Conservation (phyloP, 2,113 vertebrate genomes). For the Otolemur garnettii region DNA sequence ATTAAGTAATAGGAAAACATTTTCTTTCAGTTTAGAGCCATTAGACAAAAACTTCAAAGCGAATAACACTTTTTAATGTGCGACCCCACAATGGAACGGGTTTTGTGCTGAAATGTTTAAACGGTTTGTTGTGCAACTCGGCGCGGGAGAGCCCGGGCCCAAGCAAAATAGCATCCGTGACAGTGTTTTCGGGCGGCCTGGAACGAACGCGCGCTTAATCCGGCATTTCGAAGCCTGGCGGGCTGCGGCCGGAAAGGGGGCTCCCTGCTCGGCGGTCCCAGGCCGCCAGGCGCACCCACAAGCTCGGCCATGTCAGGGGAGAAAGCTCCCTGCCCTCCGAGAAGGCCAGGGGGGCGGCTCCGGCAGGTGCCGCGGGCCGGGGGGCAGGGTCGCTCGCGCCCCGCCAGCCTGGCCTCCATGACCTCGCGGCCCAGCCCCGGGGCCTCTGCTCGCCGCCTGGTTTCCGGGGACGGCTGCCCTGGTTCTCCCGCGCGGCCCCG, state of each 20-base stretch:
- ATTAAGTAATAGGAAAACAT: slow-evolving; percentile 99
- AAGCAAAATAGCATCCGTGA: slow-evolving; percentile 80
- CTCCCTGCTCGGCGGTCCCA: not conserved
- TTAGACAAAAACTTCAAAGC: slow-evolving; percentile 98
- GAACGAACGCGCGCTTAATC: slow-evolving; percentile 71
- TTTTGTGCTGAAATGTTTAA: slow-evolving; percentile 90
- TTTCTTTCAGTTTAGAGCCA: slow-evolving; percentile 99
- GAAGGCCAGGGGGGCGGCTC: not conserved
- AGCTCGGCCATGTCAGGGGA: not conserved
- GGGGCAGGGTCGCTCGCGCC: not conserved
- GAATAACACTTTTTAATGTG: slow-evolving; percentile 93
- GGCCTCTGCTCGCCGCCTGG: accelerated
- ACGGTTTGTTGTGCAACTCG: slow-evolving; percentile 89
- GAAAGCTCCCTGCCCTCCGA: not conserved
- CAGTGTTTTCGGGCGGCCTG: slow-evolving; percentile 59
- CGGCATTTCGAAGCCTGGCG: not conserved
- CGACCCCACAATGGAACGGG: slow-evolving; percentile 90
- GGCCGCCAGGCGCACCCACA: not conserved
- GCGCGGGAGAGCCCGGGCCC: slow-evolving; percentile 83
- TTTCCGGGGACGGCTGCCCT: not conserved
- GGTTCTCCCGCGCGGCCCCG: not conserved
- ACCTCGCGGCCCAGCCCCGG: not conserved
- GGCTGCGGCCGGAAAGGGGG: not conserved
- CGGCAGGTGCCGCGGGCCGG: accelerated
- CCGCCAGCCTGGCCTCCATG: not conserved